These are phyloP conservation scores for Lathronympha strigana DNA, from an alignment of 2,888 invertebrate species.

Conservation along the genomic window DNA sequence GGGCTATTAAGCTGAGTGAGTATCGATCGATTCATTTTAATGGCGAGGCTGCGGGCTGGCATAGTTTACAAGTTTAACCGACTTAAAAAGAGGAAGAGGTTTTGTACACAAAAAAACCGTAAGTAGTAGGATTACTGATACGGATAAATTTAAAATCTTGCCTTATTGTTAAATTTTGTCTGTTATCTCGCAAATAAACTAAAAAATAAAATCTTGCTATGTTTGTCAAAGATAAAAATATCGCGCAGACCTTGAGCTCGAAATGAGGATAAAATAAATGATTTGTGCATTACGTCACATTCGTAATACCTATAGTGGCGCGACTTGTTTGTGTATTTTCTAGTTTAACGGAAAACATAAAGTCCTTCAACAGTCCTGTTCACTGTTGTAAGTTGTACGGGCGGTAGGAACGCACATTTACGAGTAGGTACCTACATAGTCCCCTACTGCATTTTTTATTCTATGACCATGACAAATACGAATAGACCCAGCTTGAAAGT, in stretches of 20 bases:
- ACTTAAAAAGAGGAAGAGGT: no score
- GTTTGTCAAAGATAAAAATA: constrained; percentile 33
- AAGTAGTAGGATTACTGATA: no score
- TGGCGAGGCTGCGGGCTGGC: no score
- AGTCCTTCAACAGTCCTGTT: constrained; percentile 10
- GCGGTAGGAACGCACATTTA: no score
- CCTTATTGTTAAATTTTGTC: neutral
- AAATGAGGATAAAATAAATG: constrained; percentile 37
- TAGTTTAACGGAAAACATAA: constrained; percentile 28
- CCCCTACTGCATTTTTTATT: no score
- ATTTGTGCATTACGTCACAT: constrained; percentile 29
- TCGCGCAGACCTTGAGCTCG: constrained; percentile 35
- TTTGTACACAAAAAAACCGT: no score
- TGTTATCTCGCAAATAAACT: constrained; percentile 15
- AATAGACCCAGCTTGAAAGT: no score
- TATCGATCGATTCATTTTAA: no score
- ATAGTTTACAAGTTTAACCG: no score
- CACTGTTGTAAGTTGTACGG: neutral
- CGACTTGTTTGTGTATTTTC: constrained; percentile 20
- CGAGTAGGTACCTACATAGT: no score
- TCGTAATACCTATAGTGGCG: constrained; percentile 1
- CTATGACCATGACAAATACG: no score
- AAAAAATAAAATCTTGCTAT: constrained; percentile 6
- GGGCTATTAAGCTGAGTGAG: no score
- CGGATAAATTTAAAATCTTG: neutral